These are phyloP conservation scores for Carposina sasakii DNA, from an alignment of 1,140 invertebrate genomes.

Conservation along the genomic window DNA sequence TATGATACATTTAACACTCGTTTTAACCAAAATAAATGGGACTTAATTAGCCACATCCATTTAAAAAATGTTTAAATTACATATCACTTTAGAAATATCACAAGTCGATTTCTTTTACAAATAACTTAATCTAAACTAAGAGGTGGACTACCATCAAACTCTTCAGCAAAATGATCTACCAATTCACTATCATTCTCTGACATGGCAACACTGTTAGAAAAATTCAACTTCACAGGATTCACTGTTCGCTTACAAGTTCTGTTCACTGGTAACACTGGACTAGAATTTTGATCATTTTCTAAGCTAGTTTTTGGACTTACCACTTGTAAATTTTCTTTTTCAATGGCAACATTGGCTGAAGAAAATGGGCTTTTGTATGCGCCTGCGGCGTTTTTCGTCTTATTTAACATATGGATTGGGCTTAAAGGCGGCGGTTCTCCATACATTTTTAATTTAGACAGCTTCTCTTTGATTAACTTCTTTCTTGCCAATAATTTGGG, in stretches of 20 bases:
- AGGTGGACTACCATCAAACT: conserved; percentile 60
- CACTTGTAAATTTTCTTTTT: conserved; percentile 16
- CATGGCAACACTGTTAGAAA: conserved; percentile 25
- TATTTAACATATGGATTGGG: conserved; percentile 53
- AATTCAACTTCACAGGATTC: conserved; percentile 53
- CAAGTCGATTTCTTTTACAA: too few species aligned
- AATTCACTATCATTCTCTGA: conserved; percentile 19
- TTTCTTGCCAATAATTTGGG: conserved; percentile 37
- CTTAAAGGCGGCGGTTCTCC: conserved; percentile 62
- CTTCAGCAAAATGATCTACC: conserved; percentile 50
- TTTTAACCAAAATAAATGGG: too few species aligned
- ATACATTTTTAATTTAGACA: conserved; percentile 57
- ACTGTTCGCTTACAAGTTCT: conserved; percentile 28
- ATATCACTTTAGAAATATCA: too few species aligned
- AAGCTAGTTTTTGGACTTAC: neutral
- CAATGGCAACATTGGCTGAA: conserved; percentile 26
- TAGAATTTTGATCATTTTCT: conserved; percentile 16
- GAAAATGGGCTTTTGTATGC: conserved; percentile 50
- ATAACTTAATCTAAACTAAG: conserved; percentile 51
- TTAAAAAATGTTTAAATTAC: too few species aligned
- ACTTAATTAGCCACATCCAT: too few species aligned
- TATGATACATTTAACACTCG: too few species aligned
- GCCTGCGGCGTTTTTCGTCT: conserved; percentile 39
- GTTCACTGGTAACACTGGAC: conserved; percentile 33
- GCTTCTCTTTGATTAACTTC: conserved; percentile 46